Base-by-base conservation (phyloP, 2,888 invertebrate species). In the Graphium colonna region DNA sequence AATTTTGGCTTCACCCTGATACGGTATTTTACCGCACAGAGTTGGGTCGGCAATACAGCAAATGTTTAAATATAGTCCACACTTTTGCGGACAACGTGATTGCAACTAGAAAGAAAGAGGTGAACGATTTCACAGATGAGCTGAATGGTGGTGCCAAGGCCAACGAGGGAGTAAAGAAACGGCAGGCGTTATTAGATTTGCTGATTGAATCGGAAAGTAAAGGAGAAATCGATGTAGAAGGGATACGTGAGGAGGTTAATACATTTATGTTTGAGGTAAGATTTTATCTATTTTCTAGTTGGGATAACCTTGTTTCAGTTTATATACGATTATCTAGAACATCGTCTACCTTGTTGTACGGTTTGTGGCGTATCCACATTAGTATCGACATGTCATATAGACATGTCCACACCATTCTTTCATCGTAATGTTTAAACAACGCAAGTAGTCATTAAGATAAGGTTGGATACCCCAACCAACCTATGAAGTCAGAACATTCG, bases 261-360 rank as follows among this genome's bases (percentile, higher is more conserved):
- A 94, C 94, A 0, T 94, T 95, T 64, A 93, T 94, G 93, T 94
- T 94, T 79, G 94, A 92, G 74, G 92, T 92, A 67, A 71, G 69
- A 36, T 12, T 12, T 36, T 36, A 2, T 31, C 21, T 21, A 5
- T 21, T 3, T 21, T 21, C 21, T 21, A n/a, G n/a, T n/a, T n/a
- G n/a, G n/a, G n/a, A n/a, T n/a, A n/a, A n/a, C n/a, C n/a, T n/a
- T n/a, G n/a, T n/a, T n/a, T n/a, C n/a, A n/a, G n/a, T n/a, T n/a
- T n/a, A n/a, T n/a, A n/a, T n/a, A n/a, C n/a, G n/a, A n/a, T n/a
- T n/a, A n/a, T n/a, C n/a, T n/a, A n/a, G n/a, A n/a, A n/a, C n/a
- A n/a, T n/a, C n/a, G n/a, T n/a, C n/a, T n/a, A n/a, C n/a, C n/a
- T n/a, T n/a, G n/a, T n/a, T n/a, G n/a, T n/a, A n/a, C n/a, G n/a